Evolutionary conservation across 2,797 vertebrate species (phyloP), one percentile per base, ranked within the genome.

Genomic region (Jordanella pulchra): DNA sequence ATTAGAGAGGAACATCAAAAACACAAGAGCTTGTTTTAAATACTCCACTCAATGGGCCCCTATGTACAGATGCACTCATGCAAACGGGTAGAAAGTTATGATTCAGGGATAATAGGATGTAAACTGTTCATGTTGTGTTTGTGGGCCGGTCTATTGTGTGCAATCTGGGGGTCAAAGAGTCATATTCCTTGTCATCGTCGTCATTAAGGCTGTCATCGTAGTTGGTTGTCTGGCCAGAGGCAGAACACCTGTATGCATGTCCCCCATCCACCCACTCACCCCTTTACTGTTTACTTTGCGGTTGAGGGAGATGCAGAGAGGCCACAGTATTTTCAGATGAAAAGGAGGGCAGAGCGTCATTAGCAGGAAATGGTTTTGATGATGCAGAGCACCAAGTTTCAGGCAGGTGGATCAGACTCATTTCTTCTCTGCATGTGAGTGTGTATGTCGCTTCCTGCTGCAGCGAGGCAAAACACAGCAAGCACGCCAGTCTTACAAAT

Each of bases 1-100:
- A 91, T 92, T 89, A 86, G 78, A 86, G 82, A 78, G 78, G 68
- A 81, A 77, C 87, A 89, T 91, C 91, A 92, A 92, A 92, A 80
- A 81, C 79, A 69, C 60, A 69, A 11, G 64, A 64, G 74, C 68
- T 47, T 63, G 71, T 63, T 67, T 51, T 82, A 81, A 89, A 85
- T 83, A 27, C 72, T 53, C 79, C 35, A 25, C 65, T 89, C 85
- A 91, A 90, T 70, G 67, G 80, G 48, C 69, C 80, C 79, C 79
- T 92, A 71, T 89, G 14, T 68, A 68, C 79, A 53, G 73, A 80
- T 79, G 79, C 63, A 51, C 35, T 54, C 25, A 69, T 60, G 50
- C 58, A 76, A 84, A 78, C 60, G 67, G 80, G 79, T 76, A 80
- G 81, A 82, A 84, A 73, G 76, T 81, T 80, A 55, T 91, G 89